Evolutionary conservation across 2,797 vertebrate species (phyloP).

Genomic region (Moxostoma hubbsi): DNA sequence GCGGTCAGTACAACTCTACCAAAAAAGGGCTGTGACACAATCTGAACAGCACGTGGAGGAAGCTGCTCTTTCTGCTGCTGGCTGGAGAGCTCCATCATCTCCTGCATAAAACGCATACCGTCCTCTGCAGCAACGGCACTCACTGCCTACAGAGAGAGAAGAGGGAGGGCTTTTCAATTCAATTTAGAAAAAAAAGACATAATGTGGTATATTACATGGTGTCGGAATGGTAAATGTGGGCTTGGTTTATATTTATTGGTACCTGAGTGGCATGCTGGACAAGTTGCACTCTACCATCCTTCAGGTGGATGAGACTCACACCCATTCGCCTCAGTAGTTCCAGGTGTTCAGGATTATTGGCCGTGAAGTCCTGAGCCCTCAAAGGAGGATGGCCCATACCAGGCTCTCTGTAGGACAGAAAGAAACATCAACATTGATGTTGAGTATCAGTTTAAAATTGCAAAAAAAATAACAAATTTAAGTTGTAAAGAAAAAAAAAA

Average conservation of each 20-base stretch:
- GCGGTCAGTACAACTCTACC: constrained; percentile 97
- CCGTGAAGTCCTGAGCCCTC: constrained; percentile 98
- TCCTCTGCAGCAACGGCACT: constrained; percentile 96
- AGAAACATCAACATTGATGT: not conserved
- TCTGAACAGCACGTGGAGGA: constrained; percentile 95
- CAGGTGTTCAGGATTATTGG: constrained; percentile 95
- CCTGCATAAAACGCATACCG: constrained; percentile 98
- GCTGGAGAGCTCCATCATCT: constrained; percentile 99
- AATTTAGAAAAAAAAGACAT: not conserved
- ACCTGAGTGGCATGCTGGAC: constrained; percentile 97
- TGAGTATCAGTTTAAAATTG: no score
- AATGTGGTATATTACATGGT: no score
- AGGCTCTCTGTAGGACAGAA: constrained; percentile 70
- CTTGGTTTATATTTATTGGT: not conserved
- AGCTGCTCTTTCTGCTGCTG: constrained; percentile 99
- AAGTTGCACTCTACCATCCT: constrained; percentile 95
- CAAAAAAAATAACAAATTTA: no score
- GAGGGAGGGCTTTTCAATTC: not conserved
- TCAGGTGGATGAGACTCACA: constrained; percentile 96
- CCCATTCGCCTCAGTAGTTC: constrained; percentile 97
- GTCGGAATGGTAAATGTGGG: not conserved
- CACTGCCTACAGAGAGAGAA: constrained; percentile 80
- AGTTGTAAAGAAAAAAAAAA: no score
- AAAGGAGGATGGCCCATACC: constrained; percentile 84
- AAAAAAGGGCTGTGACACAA: constrained; percentile 94